Evolutionary conservation across 2,888 invertebrate genomes (phyloP), one percentile per base, ranked within the genome.

Genomic region (Digitonthophagus gazella): DNA sequence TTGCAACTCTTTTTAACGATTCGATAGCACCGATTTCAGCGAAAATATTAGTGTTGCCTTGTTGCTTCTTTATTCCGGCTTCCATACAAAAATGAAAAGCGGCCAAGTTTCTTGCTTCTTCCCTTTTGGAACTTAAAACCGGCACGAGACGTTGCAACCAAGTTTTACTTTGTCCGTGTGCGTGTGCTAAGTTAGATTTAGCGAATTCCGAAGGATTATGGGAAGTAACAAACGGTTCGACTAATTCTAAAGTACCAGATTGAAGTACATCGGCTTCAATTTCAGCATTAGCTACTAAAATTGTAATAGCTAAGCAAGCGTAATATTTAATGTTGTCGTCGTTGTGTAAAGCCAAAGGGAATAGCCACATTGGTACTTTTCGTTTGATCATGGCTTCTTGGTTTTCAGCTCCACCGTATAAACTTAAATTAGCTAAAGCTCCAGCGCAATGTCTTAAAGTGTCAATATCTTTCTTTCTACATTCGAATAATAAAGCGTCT

Each of bases 51-150:
- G 95, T 94, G 73, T 95, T 94, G 2, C 93, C 93, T 82, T 96
- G 96, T 76, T 93, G 92, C 77, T 96, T 94, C 82, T 98, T 98
- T 67, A 99, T 98, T 54, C 96, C 96, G 8, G 98, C 98, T 83
- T 99, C 99, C 97, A 99, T 97, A 80, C 97, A 97, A 82, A 98
- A 94, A 81, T 99, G 99, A 82, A 98, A 99, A 44, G 98, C 97
- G 2, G 98, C 98, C 76, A 99, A 84, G 80, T 96, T 97, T 77
- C 97, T 89, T 0, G 98, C 98, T 83, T 98, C 98, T 80, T 97
- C 96, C 71, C 97, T 87, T 80, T 97, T 95, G 56, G 97, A 97
- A 80, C 93, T 93, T 67, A 99, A 85, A 8, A 98, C 95, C 0
- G 98, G 97, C 2, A 98, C 95, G 73, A 99, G 86, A 76, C 95